Conservation (phyloP, 1,140 invertebrate genomes). For the Cataglyphis hispanica region DNA sequence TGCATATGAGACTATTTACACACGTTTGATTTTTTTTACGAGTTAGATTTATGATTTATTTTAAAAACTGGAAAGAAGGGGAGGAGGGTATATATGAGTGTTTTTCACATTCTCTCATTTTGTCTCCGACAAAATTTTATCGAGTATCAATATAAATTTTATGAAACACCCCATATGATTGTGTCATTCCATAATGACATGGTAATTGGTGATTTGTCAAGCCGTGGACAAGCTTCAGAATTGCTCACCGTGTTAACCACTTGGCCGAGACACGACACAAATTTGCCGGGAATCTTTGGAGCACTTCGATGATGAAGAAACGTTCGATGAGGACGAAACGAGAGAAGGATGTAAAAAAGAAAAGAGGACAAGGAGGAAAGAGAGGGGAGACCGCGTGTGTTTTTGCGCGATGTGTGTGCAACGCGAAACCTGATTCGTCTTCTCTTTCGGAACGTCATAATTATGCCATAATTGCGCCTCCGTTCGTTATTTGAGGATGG, state of each 20-base stretch:
- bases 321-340: constrained; percentile 70
- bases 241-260: constrained; percentile 70
- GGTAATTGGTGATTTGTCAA: constrained; percentile 65
- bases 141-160: constrained; percentile 39
- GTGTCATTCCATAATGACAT: constrained; percentile 56
- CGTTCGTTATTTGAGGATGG: constrained; percentile 66
- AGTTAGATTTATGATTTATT: constrained; percentile 17
- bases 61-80: not conserved
- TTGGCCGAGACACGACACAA: constrained; percentile 64
- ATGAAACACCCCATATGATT: constrained; percentile 30
- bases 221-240: constrained; percentile 62
- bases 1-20: not conserved
- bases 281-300: constrained; percentile 59
- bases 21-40: constrained; percentile 19
- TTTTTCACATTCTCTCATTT: constrained; percentile 40
- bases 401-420: constrained; percentile 62
- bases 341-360: constrained; percentile 40
- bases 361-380: constrained; percentile 2
- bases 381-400: constrained; percentile 22
- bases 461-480: constrained; percentile 72
- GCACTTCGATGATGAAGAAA: constrained; percentile 68
- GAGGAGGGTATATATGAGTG: too few species aligned
- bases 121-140: not conserved
- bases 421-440: constrained; percentile 60
- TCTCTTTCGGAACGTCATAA: constrained; percentile 67